Percentiles rank a stretch among this genome's conserved stretches.
phyloP scores from a whole-genome alignment of 2,888 invertebrate genomes.

The Volucella zonaria region DNA sequence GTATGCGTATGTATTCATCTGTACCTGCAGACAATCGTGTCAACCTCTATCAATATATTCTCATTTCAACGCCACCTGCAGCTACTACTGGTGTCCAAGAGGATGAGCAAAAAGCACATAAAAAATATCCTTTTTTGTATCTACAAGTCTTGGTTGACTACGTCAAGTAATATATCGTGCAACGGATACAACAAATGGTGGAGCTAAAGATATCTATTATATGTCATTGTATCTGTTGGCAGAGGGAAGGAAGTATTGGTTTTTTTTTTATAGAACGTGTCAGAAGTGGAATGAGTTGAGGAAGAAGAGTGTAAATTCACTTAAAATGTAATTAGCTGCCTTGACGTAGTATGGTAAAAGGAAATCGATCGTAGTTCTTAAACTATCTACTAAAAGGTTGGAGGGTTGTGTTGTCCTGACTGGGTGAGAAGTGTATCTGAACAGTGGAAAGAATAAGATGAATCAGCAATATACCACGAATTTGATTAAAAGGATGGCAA shows the following conservation, averaged over 20 bases:
- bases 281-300: slow-evolving; percentile 32
- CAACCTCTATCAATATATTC: slow-evolving; percentile 53
- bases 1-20: neutral
- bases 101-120: neutral
- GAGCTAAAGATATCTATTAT: slow-evolving; percentile 32
- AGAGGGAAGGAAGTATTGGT: neutral
- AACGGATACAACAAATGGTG: slow-evolving; percentile 61
- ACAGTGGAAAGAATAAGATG: slow-evolving; percentile 52
- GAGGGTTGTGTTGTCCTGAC: neutral
- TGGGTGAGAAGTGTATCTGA: neutral
- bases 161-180: slow-evolving; percentile 60
- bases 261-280: slow-evolving; percentile 9
- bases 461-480: slow-evolving; percentile 55
- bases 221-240: slow-evolving; percentile 29
- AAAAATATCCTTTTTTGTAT: slow-evolving; percentile 32
- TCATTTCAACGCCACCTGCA: slow-evolving; percentile 33
- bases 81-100: slow-evolving; percentile 23
- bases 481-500: slow-evolving; percentile 58
- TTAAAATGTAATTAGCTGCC: slow-evolving; percentile 72
- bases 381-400: slow-evolving; percentile 26
- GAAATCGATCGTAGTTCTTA: slow-evolving; percentile 66
- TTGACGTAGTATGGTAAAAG: slow-evolving; percentile 54
- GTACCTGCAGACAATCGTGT: slow-evolving; percentile 12
- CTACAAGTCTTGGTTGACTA: slow-evolving; percentile 16
- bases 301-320: slow-evolving; percentile 63